Conservation (phyloP, 1,140 invertebrate genomes). For the Caenorhabditis briggsae region DNA sequence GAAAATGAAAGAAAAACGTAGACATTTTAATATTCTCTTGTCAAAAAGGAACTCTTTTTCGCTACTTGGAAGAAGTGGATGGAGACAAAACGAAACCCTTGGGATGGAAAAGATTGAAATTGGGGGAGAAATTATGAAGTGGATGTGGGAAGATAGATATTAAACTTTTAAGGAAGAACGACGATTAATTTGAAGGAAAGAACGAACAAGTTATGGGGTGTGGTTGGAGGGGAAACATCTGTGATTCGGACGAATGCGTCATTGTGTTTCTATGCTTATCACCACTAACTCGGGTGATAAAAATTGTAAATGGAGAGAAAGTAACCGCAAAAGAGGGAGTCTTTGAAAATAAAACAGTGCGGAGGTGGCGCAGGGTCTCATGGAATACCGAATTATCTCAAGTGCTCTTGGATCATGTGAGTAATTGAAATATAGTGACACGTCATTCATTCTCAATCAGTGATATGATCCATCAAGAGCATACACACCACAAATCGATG, state of each 20-base stretch:
- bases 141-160: not conserved
- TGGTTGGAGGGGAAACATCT: not conserved
- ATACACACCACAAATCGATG: slow-evolving; percentile 19
- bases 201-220: slow-evolving; percentile 28
- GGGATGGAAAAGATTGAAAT: not conserved
- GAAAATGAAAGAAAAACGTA: not conserved
- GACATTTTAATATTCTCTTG: not conserved
- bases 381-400: not conserved
- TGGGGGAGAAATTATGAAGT: not conserved
- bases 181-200: not conserved
- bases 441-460: slow-evolving; percentile 5
- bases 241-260: not conserved
- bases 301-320: slow-evolving; percentile 5
- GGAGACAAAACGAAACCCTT: not conserved
- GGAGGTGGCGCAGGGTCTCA: not conserved
- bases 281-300: not conserved
- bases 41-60: not conserved
- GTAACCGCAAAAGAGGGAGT: not conserved
- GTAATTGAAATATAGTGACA: not conserved
- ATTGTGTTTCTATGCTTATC: not conserved
- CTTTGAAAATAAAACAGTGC: not conserved
- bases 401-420: slow-evolving; percentile 22
- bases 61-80: not conserved
- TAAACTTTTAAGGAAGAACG: not conserved
- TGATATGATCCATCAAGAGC: slow-evolving; percentile 23